phyloP scores from a whole-genome alignment of 2,888 invertebrate genomes.

The Caenorhabditis sp. region DNA sequence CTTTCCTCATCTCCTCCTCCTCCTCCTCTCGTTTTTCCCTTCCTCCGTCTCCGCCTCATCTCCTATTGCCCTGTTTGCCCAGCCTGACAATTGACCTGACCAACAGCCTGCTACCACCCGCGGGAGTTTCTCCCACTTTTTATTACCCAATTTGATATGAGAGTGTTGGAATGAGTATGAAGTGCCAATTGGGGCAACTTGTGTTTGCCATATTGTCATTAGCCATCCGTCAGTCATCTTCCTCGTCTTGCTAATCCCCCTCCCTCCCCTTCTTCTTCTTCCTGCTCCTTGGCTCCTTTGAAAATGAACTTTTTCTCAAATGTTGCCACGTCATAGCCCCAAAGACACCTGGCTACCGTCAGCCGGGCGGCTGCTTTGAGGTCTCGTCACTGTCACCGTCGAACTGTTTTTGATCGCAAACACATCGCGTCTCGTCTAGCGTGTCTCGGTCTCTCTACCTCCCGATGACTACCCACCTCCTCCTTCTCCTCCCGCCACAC shows the following conservation, averaged over 20 bases:
- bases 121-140: slow-evolving; percentile 30
- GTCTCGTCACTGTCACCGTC: slow-evolving; percentile 59
- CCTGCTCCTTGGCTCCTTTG: too few relatives aligned
- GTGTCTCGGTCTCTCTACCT: slow-evolving; percentile 38
- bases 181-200: slow-evolving; percentile 13
- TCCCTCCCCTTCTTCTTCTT: slow-evolving; percentile 31
- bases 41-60: slow-evolving; percentile 25
- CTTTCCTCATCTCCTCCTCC: slow-evolving; percentile 25
- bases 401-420: slow-evolving; percentile 64
- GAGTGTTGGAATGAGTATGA: slow-evolving; percentile 1
- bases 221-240: slow-evolving; percentile 36
- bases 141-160: slow-evolving; percentile 14
- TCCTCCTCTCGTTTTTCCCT: slow-evolving; percentile 17
- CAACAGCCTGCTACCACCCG: slow-evolving; percentile 30
- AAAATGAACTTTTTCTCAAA: too few relatives aligned
- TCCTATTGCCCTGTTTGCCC: slow-evolving; percentile 37
- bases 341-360: slow-evolving; percentile 30
- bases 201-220: slow-evolving; percentile 61
- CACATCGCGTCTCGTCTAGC: slow-evolving; percentile 48
- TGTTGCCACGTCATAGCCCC: slow-evolving; percentile 56
- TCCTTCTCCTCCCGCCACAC: slow-evolving; percentile 48
- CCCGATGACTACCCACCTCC: slow-evolving; percentile 45
- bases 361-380: slow-evolving; percentile 52
- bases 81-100: slow-evolving; percentile 55
- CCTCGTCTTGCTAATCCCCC: slow-evolving; percentile 12